These are phyloP conservation scores for Cassiopea xamachana DNA, from an alignment of 30 jellyfish, hydroid and myxozoan genomes.

Conservation along the genomic window DNA sequence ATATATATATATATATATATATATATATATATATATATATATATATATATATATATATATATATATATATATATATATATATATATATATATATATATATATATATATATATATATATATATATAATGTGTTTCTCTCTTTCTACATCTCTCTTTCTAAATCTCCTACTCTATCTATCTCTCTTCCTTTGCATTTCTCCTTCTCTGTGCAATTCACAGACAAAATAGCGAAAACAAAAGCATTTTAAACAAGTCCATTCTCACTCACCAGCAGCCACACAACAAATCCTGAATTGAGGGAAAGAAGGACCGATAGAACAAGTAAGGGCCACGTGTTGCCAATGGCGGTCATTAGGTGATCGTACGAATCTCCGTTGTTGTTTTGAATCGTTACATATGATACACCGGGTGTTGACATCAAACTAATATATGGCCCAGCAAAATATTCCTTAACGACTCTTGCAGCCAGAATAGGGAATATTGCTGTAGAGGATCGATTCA, in stretches of 20 bases:
- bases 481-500: conserved; percentile 51
- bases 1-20: too few species aligned
- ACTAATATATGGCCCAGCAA: conserved; percentile 71
- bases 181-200: background rate
- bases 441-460: conserved; percentile 33
- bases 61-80: too few species aligned
- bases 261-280: conserved; percentile 66
- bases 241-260: too few species aligned
- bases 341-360: conserved; percentile 51
- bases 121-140: too few species aligned
- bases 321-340: conserved; percentile 67
- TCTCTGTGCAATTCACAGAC: background rate
- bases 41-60: too few species aligned
- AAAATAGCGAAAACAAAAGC: background rate
- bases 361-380: conserved; percentile 44
- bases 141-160: too few species aligned
- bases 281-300: conserved; percentile 71
- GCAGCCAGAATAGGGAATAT: conserved; percentile 67
- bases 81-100: too few species aligned
- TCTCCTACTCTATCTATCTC: too few species aligned
- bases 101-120: too few species aligned
- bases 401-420: conserved; percentile 76
- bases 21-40: too few species aligned
- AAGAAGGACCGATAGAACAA: conserved; percentile 56
- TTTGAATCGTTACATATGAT: conserved; percentile 24